Base-by-base conservation (phyloP, 2,888 invertebrate species). In the Pristionchus fissidentatus region DNA sequence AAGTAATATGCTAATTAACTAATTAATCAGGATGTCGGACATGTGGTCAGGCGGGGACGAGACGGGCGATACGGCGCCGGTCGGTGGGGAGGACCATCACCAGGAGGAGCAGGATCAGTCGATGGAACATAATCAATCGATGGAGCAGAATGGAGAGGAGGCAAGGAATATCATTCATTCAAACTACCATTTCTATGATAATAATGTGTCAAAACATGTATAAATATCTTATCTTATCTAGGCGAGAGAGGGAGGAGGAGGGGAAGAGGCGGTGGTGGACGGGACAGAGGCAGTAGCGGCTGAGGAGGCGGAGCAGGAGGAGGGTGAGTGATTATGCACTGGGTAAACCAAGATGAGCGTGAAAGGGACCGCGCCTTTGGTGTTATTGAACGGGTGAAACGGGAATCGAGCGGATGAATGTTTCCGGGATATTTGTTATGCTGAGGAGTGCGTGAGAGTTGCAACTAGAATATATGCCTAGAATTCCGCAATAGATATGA, bases 1-100 rank as follows among this genome's bases (percentile, higher is more conserved):
- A 22, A 70, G 13, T 15, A 38, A 22, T n/a, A 52, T 52, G n/a
- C 19, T 22, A 52, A 52, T 8, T 19, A 1, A 19, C 10, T 66
- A 66, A 2, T 70, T 70, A 10, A n/a, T n/a, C 41, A 70, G 70
- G 7, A 70, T 70, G 70, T 38, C 70, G 10, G 70, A 70, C n/a
- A 26, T 77, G 22, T 46, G 75, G 46, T 35, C 46, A 8, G 75
- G 75, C 75, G 75, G 49, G 49, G 75, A 77, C n/a, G 75, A 77
- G 32, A 49, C 29, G n/a, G n/a, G n/a, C n/a, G 49, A 10, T 49
- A 19, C 49, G 19, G 49, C 49, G 19, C 49, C 49, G 19, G 49
- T 19, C 10, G 49, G 13, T 15, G 19, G 49, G 19, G 49, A 10
- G 19, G 10, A 19, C 49, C 19, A n/a, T n/a, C 13, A 10, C n/a